These are phyloP conservation scores for Lithophane socia DNA, from an alignment of 2,888 invertebrate species.

Conservation along the genomic window DNA sequence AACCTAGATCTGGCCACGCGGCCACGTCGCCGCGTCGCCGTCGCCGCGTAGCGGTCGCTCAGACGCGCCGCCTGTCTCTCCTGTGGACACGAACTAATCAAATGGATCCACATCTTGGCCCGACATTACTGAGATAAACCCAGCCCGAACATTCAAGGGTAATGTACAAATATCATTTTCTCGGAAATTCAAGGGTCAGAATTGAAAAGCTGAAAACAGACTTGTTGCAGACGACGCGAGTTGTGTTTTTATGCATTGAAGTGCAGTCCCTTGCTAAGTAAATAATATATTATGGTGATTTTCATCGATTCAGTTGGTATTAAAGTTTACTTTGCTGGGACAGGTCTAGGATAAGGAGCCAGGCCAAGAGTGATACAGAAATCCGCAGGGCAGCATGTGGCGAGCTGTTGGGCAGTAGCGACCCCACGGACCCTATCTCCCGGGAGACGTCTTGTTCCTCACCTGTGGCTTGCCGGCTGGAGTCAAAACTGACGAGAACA, in stretches of 20 bases:
- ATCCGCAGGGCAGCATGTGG: too few species aligned
- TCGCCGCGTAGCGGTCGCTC: not conserved
- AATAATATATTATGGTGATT: not conserved
- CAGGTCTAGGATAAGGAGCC: too few species aligned
- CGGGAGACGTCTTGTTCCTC: too few species aligned
- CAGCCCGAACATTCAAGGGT: slow-evolving; percentile 17
- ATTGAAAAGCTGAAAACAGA: slow-evolving; percentile 8
- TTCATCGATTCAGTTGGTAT: not conserved
- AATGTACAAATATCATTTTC: slow-evolving; percentile 43
- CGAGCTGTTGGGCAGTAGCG: too few species aligned
- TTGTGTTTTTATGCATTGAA: not conserved
- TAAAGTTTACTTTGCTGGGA: not conserved
- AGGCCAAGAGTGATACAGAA: too few species aligned
- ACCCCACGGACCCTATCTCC: too few species aligned
- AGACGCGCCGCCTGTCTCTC: slow-evolving; percentile 13
- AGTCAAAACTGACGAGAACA: too few species aligned
- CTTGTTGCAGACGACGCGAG: not conserved
- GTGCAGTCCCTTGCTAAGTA: not conserved
- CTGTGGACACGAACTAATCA: slow-evolving; percentile 39
- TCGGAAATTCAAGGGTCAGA: slow-evolving; percentile 23
- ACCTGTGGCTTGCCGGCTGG: too few species aligned
- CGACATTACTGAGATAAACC: slow-evolving; percentile 3
- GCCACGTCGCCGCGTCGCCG: not conserved
- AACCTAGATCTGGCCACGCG: slow-evolving; percentile 6
- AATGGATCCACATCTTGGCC: slow-evolving; percentile 32